Evolutionary conservation across 2,888 invertebrate genomes (phyloP).

Genomic region (Carcina quercana): DNA sequence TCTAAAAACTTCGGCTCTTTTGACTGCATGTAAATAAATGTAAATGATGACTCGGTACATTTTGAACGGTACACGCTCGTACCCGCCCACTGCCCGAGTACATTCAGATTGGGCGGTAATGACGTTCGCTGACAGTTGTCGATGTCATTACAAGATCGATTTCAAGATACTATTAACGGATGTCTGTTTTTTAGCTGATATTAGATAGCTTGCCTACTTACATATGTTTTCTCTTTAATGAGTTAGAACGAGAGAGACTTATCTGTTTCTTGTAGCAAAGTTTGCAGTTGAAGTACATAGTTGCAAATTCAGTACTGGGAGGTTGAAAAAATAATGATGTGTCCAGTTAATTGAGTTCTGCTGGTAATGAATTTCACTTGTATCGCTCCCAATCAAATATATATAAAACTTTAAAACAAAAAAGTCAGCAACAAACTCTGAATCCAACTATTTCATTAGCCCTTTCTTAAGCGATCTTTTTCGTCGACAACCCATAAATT

Average conservation of each 20-base stretch:
- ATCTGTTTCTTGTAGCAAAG: too few relatives aligned
- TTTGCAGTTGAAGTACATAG: too few relatives aligned
- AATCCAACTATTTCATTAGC: constrained; percentile 24
- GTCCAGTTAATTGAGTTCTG: too few relatives aligned
- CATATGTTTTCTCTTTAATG: too few relatives aligned
- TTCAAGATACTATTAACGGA: constrained; percentile 5
- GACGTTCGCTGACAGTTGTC: constrained; percentile 2
- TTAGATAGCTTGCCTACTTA: too few relatives aligned
- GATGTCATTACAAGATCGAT: constrained; percentile 8
- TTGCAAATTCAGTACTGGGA: too few relatives aligned
- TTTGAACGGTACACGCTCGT: constrained; percentile 17
- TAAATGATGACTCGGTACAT: constrained; percentile 43
- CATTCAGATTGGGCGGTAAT: constrained; percentile 6
- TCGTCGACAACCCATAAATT: constrained; percentile 35
- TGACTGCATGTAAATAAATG: constrained; percentile 15
- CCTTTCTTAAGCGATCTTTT: constrained; percentile 24
- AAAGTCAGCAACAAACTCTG: not conserved
- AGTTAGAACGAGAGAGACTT: too few relatives aligned
- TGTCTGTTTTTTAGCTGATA: too few relatives aligned
- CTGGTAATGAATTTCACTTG: too few relatives aligned
- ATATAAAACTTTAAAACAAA: not conserved
- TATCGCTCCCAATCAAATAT: too few relatives aligned
- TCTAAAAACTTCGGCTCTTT: constrained; percentile 23
- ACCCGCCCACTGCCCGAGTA: constrained; percentile 21
- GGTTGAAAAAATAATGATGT: too few relatives aligned